Conservation (phyloP, 2,113 vertebrate species). For the Diadophis punctatus region DNA sequence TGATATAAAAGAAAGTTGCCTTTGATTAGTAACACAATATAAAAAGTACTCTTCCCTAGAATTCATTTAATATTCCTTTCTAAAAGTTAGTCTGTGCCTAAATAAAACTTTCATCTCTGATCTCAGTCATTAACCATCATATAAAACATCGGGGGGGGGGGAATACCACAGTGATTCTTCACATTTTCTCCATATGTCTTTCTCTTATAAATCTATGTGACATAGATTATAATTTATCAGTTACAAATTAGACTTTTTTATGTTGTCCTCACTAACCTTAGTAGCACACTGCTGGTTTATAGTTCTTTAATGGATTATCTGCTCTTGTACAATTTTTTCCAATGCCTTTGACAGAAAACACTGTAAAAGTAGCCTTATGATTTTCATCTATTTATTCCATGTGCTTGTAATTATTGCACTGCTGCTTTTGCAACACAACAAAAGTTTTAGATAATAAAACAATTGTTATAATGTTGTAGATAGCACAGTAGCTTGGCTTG, state of each 20-base stretch:
- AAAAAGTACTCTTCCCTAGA: neutral
- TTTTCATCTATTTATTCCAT: conserved; percentile 47
- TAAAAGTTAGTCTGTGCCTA: neutral
- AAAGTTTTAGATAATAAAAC: neutral
- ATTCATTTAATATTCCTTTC: neutral
- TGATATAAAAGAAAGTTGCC: neutral
- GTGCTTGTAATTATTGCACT: neutral
- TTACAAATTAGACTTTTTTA: conserved; percentile 38
- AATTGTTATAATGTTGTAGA: neutral
- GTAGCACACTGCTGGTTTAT: conserved; percentile 29
- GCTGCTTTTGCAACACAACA: conserved; percentile 25
- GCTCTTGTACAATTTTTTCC: conserved; percentile 52
- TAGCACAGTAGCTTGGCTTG: neutral
- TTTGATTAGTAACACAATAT: conserved; percentile 12
- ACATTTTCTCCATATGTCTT: conserved; percentile 5
- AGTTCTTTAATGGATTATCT: conserved; percentile 36
- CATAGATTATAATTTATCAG: conserved; percentile 49
- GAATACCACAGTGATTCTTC: neutral
- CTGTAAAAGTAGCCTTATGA: conserved; percentile 22
- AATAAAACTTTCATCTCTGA: neutral
- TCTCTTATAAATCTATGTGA: conserved; percentile 42
- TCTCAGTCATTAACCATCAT: neutral
- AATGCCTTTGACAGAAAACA: conserved; percentile 47
- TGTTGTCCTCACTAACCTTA: conserved; percentile 42
- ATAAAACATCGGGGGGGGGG: neutral